Evolutionary conservation across 2,797 vertebrate genomes (phyloP).

Genomic region (Chromobotia macracanthus): DNA sequence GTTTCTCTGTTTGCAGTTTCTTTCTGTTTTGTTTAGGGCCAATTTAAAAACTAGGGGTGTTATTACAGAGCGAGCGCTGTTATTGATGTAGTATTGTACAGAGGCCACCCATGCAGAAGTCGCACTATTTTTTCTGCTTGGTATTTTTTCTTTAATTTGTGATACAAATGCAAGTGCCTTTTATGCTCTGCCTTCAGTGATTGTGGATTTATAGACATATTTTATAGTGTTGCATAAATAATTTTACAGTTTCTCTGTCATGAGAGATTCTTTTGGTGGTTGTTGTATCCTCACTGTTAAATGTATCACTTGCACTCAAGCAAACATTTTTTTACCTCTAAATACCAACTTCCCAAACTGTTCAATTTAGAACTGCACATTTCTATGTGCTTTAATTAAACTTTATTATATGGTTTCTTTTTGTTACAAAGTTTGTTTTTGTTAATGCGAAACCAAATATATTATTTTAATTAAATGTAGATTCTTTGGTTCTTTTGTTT

Average conservation of each 20-base stretch:
- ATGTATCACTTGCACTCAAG: constrained; percentile 12
- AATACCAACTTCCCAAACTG: not conserved
- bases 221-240: constrained; percentile 21
- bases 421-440: not conserved
- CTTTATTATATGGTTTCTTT: not conserved
- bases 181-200: not conserved
- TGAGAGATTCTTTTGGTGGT: constrained; percentile 12
- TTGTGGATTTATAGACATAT: not conserved
- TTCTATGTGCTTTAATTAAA: not conserved
- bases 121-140: not conserved
- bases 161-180: not conserved
- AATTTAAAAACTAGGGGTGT: constrained; percentile 61
- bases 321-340: constrained; percentile 5
- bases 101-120: constrained; percentile 19
- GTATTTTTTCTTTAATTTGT: not conserved
- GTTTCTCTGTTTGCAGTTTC: constrained; percentile 43
- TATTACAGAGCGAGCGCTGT: constrained; percentile 51
- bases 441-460: constrained; percentile 3
- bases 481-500: constrained; percentile 46
- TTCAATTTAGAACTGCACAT: not conserved
- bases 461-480: not conserved
- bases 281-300: constrained; percentile 3
- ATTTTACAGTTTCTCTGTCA: constrained; percentile 11
- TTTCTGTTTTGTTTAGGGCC: constrained; percentile 51
- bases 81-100: constrained; percentile 8